Base-by-base conservation (phyloP, 2,113 vertebrate species). In the Dasypus novemcinctus region DNA sequence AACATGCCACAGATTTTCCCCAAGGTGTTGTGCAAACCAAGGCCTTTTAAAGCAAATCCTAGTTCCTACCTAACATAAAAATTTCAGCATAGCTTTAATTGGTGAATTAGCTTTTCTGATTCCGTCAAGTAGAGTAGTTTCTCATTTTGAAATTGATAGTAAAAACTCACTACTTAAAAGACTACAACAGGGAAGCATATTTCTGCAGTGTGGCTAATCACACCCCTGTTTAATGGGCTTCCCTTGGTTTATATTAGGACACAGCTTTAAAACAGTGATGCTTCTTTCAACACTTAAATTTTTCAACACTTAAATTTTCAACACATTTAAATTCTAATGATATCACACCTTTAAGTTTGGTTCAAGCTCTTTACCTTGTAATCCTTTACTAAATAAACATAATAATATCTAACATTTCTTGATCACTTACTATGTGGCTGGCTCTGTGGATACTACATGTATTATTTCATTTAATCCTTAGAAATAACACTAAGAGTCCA, bases 311-410 rank as follows among this genome's bases (percentile, higher is more conserved):
- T 41, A 66, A 41, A 10, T 29, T 68, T 49, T 49, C 46, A 49
- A 49, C 64, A 59, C 23, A 75, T 31, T 59, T 93, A 86, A 57
- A 72, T 68, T 59, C 4, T 71, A 87, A 80, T 15, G 52, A 59
- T 52, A 61, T 15, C 29, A 93, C 17, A 61, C 33, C 17, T 90
- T 80, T 72, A 59, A 43, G 59, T 68, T 41, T 68, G 69, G 46
- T 87, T 72, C 76, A 68, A 82, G 27, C 9, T n/a, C 11, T 23
- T 81, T 76, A 80, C 21, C 7, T 6, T 87, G 43, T 72, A 80
- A 84, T 59, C 38, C 20, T 91, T 92, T 90, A 82, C n/a, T n/a
- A n/a, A n/a, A 18, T 87, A 64, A 83, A 92, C 78, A 89, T 38
- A 86, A 31, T 33, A 84, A 94, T 9, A 76, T 29, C 43, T 86